A percentile compares a stretch with the other conserved stretches of the same genome.
Evolutionary conservation across 2,113 vertebrate genomes (phyloP).

Genomic region (Tachycineta bicolor): DNA sequence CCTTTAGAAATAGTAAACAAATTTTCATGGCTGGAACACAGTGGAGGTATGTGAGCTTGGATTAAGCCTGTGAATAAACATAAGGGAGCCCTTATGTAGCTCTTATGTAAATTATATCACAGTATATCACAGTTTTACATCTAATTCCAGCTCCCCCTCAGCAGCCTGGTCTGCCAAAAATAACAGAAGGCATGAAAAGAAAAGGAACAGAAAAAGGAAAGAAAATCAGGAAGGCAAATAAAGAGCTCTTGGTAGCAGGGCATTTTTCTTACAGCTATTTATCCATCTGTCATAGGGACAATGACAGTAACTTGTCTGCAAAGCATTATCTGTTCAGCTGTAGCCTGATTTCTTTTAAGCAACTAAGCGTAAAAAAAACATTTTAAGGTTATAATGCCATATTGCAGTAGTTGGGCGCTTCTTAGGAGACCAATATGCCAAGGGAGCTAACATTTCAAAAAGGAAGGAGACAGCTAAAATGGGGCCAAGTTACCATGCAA

Average conservation of each 20-base stretch:
- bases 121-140: conserved; percentile 70
- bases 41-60: conserved; percentile 70
- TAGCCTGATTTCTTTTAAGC: conserved; percentile 52
- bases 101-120: conserved; percentile 64
- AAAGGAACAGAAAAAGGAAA: neutral
- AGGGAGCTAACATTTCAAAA: conserved; percentile 16
- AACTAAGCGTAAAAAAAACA: neutral
- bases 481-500: neutral
- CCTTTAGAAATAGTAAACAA: conserved; percentile 75
- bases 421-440: conserved; percentile 26
- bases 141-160: conserved; percentile 64
- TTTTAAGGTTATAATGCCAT: neutral
- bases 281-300: conserved; percentile 38
- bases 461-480: conserved; percentile 40
- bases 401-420: neutral
- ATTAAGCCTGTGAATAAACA: conserved; percentile 75
- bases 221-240: conserved; percentile 38
- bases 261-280: conserved; percentile 54
- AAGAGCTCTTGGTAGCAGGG: conserved; percentile 41
- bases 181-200: conserved; percentile 52
- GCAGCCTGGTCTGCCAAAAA: conserved; percentile 69
- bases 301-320: conserved; percentile 32
- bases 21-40: conserved; percentile 74
- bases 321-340: conserved; percentile 48
- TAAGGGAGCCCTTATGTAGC: conserved; percentile 68